Evolutionary conservation across 2,888 invertebrate genomes (phyloP).

Genomic region (Nasonia oneida): DNA sequence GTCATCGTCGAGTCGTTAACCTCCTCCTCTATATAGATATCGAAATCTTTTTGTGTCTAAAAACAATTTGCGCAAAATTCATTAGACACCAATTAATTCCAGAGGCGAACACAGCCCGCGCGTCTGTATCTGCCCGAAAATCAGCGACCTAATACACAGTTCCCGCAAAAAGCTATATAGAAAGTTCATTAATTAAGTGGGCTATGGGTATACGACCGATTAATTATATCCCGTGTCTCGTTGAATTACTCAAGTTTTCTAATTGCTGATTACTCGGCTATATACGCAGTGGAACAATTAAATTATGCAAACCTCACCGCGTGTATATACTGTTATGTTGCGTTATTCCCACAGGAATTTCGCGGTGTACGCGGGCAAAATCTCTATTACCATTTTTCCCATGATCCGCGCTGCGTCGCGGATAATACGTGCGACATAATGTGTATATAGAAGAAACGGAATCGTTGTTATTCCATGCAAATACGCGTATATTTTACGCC

Average conservation of each 20-base stretch:
- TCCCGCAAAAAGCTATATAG: constrained; percentile 21
- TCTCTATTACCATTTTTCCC: constrained; percentile 9
- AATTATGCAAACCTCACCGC: constrained; percentile 36
- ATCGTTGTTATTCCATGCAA: background rate
- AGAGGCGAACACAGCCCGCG: background rate
- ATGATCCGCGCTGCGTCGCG: background rate
- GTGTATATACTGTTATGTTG: background rate
- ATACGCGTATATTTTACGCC: background rate
- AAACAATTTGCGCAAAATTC: no score
- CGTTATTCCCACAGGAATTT: constrained; percentile 44
- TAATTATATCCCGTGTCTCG: background rate
- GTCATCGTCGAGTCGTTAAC: background rate
- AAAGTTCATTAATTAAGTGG: constrained; percentile 53
- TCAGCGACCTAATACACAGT: background rate
- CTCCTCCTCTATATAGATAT: background rate
- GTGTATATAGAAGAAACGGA: background rate
- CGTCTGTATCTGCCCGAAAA: background rate
- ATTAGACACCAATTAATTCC: background rate
- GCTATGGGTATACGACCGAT: constrained; percentile 23
- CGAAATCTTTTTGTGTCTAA: background rate
- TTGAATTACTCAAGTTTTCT: constrained; percentile 37
- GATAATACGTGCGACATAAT: background rate
- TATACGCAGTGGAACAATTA: constrained; percentile 25
- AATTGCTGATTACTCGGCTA: constrained; percentile 45
- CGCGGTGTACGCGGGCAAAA: background rate